Conservation (phyloP, 2,113 vertebrate genomes). For the Trichechus manatus region DNA sequence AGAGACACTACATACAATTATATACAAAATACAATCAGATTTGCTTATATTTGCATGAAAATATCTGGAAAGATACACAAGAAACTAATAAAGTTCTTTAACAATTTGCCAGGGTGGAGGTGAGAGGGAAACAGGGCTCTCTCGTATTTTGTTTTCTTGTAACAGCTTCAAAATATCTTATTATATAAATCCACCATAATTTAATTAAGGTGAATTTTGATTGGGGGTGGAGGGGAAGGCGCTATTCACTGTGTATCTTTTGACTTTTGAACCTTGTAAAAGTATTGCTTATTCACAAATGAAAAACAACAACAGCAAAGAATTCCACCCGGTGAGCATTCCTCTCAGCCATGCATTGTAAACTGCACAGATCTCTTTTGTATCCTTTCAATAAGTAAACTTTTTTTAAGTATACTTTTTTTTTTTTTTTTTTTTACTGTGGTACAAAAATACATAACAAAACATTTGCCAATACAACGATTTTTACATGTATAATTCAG, state of each 20-base stretch:
- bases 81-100: neutral
- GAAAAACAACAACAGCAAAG: neutral
- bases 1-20: neutral
- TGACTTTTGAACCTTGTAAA: neutral
- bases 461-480: too few relatives aligned
- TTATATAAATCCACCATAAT: too few relatives aligned
- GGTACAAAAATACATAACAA: too few relatives aligned
- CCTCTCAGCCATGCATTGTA: neutral
- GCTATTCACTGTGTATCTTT: neutral
- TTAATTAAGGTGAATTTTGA: neutral
- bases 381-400: too few relatives aligned
- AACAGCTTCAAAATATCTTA: too few relatives aligned
- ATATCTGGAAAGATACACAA: neutral
- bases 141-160: too few relatives aligned
- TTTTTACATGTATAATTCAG: too few relatives aligned
- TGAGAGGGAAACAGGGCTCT: neutral
- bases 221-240: neutral
- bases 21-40: neutral
- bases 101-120: neutral
- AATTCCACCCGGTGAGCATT: neutral
- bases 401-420: too few relatives aligned
- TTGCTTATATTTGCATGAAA: neutral
- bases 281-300: neutral
- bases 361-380: too few relatives aligned
- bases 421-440: too few relatives aligned